These are phyloP conservation scores for Luehdorfia chinensis DNA, from an alignment of 1,140 invertebrate species.

Conservation along the genomic window DNA sequence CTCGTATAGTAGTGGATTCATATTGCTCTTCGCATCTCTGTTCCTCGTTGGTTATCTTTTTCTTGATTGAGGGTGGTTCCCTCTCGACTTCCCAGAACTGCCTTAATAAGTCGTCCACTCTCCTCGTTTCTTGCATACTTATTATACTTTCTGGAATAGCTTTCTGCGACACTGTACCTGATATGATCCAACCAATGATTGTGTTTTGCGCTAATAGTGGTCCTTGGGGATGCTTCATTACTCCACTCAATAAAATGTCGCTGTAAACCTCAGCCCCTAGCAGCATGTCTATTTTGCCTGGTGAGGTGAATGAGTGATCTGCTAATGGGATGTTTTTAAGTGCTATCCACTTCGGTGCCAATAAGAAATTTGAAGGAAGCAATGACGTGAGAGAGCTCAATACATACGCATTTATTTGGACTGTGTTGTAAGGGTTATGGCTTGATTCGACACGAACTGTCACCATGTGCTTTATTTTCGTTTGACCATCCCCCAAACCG, in stretches of 20 bases:
- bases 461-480: slow-evolving; percentile 21
- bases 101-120: background rate
- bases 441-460: slow-evolving; percentile 19
- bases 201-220: slow-evolving; percentile 29
- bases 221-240: slow-evolving; percentile 22
- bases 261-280: slow-evolving; percentile 28
- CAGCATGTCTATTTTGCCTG: slow-evolving; percentile 27
- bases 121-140: slow-evolving; percentile 7
- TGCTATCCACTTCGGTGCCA: slow-evolving; percentile 14
- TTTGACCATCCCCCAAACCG: slow-evolving; percentile 21
- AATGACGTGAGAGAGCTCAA: slow-evolving; percentile 22
- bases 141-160: slow-evolving; percentile 1
- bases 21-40: background rate
- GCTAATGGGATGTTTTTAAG: slow-evolving; percentile 21
- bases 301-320: slow-evolving; percentile 20
- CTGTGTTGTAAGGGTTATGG: background rate
- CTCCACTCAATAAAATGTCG: slow-evolving; percentile 22
- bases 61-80: background rate
- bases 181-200: slow-evolving; percentile 26
- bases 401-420: slow-evolving; percentile 25
- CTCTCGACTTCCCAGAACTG: background rate
- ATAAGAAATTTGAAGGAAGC: slow-evolving; percentile 20
- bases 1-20: background rate
- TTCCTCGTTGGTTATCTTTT: background rate
- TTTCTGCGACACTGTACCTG: slow-evolving; percentile 8